phyloP scores from a whole-genome alignment of 1,140 invertebrate genomes.

The Drosophila baimaii region DNA sequence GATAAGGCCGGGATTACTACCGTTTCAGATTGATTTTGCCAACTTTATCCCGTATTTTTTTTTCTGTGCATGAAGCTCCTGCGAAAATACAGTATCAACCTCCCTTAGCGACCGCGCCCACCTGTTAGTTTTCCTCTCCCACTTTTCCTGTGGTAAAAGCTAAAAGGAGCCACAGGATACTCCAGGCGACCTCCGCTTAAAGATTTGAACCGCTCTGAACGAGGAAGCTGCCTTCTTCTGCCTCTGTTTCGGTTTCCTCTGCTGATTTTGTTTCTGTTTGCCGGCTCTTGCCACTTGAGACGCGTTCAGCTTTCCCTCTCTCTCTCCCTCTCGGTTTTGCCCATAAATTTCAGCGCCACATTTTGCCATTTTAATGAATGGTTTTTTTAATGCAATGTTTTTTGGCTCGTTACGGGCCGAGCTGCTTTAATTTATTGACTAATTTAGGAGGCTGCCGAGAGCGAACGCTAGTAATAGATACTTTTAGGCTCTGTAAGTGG shows the following conservation, averaged over 20 bases:
- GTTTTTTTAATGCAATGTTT: slow-evolving; percentile 82
- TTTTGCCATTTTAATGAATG: slow-evolving; percentile 82
- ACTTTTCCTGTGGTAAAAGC: slow-evolving; percentile 4
- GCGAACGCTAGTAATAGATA: slow-evolving; percentile 63
- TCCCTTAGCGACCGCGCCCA: background rate
- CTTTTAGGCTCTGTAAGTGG: slow-evolving; percentile 55
- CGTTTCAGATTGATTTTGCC: no score
- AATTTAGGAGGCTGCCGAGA: slow-evolving; percentile 51
- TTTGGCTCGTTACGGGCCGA: slow-evolving; percentile 60
- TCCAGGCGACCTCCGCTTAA: slow-evolving; percentile 12
- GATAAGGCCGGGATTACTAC: no score
- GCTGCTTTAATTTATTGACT: slow-evolving; percentile 77
- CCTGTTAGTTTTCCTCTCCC: slow-evolving; percentile 8
- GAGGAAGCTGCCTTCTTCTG: slow-evolving; percentile 26
- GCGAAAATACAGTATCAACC: slow-evolving; percentile 1
- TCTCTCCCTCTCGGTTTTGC: slow-evolving; percentile 22
- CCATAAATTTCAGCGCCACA: slow-evolving; percentile 77
- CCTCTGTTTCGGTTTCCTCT: slow-evolving; percentile 14
- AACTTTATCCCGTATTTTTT: no score
- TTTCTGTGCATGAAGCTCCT: accelerated
- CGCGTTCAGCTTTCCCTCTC: slow-evolving; percentile 3
- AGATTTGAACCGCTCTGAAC: slow-evolving; percentile 12
- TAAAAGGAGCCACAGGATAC: slow-evolving; percentile 1
- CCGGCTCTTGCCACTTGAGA: slow-evolving; percentile 56
- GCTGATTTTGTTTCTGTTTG: slow-evolving; percentile 25